A percentile compares a stretch with the other conserved stretches of the same genome.
phyloP scores from a whole-genome alignment of 2,113 vertebrate species.

The Notarius quadriscutis region DNA sequence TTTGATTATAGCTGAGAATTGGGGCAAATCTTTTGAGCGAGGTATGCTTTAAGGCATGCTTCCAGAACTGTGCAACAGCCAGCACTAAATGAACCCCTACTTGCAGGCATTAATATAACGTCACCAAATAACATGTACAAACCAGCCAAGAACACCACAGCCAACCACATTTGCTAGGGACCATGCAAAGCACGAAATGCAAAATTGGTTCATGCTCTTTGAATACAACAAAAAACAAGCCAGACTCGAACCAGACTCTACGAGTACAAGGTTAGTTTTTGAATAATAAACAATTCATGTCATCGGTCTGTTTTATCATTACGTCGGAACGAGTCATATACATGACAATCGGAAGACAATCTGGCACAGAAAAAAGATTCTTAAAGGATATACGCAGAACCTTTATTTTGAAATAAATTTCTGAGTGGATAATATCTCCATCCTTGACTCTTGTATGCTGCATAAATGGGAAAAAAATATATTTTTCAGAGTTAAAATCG shows the following conservation, averaged over 20 bases:
- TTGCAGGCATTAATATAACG: background rate
- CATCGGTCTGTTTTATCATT: background rate
- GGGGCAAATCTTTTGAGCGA: slow-evolving; percentile 65
- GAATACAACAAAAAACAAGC: background rate
- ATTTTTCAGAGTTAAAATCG: too few relatives aligned
- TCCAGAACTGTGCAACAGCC: background rate
- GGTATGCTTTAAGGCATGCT: background rate
- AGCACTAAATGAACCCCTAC: background rate
- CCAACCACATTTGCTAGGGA: background rate
- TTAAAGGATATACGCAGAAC: too few relatives aligned
- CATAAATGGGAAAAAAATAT: too few relatives aligned
- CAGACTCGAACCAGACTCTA: background rate
- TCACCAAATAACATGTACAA: background rate
- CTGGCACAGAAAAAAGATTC: background rate
- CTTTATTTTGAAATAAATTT: too few relatives aligned
- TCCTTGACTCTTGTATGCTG: too few relatives aligned
- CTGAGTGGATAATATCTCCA: too few relatives aligned
- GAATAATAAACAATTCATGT: background rate
- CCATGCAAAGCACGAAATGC: slow-evolving; percentile 20
- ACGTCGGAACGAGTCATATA: background rate
- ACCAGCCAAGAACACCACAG: background rate
- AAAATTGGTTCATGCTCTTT: background rate
- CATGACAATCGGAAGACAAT: background rate
- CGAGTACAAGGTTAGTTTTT: background rate
- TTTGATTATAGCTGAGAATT: slow-evolving; percentile 71